Percentiles rank a stretch among this genome's conserved stretches.
These are phyloP conservation scores for Campylomormyrus tamandua DNA, from an alignment of 2,113 vertebrate species.

Conservation along the genomic window DNA sequence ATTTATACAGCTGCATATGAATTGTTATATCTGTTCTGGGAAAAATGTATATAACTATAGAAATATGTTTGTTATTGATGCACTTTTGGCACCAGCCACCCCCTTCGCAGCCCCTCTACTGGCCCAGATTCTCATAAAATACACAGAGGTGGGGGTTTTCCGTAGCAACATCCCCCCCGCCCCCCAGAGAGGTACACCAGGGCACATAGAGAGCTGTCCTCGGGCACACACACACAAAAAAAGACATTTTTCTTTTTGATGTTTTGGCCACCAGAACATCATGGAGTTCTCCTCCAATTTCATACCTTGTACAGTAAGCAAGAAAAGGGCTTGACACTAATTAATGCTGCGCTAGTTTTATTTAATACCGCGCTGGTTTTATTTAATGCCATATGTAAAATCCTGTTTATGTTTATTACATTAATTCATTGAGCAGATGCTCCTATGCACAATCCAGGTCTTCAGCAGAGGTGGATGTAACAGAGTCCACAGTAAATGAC, in stretches of 20 bases:
- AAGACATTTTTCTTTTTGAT: neutral
- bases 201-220: neutral
- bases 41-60: neutral
- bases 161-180: neutral
- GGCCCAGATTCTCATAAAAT: neutral
- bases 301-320: neutral
- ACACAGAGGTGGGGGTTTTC: neutral
- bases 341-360: neutral
- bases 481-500: neutral
- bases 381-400: neutral
- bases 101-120: neutral
- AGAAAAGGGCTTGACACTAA: neutral
- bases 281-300: neutral
- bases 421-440: slow-evolving; percentile 1
- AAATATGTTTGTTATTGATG: neutral
- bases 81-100: neutral
- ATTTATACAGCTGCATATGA: neutral
- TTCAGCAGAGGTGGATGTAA: neutral
- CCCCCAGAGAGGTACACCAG: neutral
- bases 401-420: neutral
- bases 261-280: neutral
- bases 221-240: neutral
- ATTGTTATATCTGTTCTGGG: neutral
- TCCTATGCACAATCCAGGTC: neutral
- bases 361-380: neutral